Percentiles rank a stretch among this genome's conserved stretches.
These are phyloP conservation scores for Hafferia zeledoni DNA, from an alignment of 2,797 vertebrate genomes.

Conservation along the genomic window DNA sequence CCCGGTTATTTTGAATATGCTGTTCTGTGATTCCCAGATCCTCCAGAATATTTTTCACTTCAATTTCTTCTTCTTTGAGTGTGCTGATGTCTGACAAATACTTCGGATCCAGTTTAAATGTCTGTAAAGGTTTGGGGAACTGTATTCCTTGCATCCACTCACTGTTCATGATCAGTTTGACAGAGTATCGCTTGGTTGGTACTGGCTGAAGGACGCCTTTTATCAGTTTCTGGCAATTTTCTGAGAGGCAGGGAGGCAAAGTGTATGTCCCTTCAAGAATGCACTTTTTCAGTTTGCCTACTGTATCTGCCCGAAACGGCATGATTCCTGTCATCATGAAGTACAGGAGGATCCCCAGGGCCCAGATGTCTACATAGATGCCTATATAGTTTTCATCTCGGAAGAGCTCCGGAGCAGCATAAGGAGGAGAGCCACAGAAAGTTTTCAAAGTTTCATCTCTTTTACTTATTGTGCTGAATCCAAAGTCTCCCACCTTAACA, in stretches of 20 bases:
- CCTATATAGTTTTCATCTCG: constrained; percentile 91
- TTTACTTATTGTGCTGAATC: constrained; percentile 92
- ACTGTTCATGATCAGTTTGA: constrained; percentile 90
- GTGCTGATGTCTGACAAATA: constrained; percentile 81
- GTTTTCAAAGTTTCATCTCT: constrained; percentile 92
- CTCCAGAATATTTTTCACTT: constrained; percentile 86
- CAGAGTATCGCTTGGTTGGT: constrained; percentile 84
- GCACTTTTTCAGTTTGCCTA: constrained; percentile 93
- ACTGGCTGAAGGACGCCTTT: constrained; percentile 87
- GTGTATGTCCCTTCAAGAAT: constrained; percentile 90
- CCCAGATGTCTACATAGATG: constrained; percentile 92
- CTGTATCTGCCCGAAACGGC: constrained; percentile 95
- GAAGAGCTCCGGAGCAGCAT: constrained; percentile 94
- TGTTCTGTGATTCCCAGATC: constrained; percentile 89
- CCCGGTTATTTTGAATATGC: constrained; percentile 90
- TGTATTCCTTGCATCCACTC: constrained; percentile 92
- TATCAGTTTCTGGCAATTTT: constrained; percentile 89
- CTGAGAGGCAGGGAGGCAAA: constrained; percentile 85
- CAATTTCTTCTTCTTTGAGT: constrained; percentile 86
- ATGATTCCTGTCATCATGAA: constrained; percentile 92
- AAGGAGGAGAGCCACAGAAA: constrained; percentile 96
- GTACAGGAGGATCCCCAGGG: constrained; percentile 93
- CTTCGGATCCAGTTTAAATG: constrained; percentile 89
- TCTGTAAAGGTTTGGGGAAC: constrained; percentile 86
- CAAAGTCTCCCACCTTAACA: constrained; percentile 97